These are phyloP conservation scores for Anadara kagoshimensis DNA, from an alignment of 1,140 invertebrate genomes.

Conservation along the genomic window DNA sequence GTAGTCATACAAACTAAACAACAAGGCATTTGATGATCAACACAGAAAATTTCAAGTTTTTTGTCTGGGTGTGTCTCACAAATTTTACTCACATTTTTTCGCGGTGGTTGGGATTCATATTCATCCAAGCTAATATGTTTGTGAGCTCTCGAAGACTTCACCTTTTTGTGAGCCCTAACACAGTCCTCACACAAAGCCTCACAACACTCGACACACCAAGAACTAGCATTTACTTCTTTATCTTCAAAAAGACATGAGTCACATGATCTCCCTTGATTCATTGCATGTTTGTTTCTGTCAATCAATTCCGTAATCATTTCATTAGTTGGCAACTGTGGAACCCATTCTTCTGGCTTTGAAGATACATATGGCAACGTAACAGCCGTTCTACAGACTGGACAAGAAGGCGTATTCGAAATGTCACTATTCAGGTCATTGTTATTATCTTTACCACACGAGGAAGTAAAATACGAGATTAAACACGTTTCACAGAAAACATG, in stretches of 20 bases:
- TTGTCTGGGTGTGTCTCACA: slow-evolving; percentile 24
- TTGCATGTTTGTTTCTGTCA: no score
- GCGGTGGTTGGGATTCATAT: not conserved
- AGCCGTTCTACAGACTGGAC: no score
- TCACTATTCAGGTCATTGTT: no score
- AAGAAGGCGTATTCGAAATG: no score
- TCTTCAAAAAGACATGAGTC: not conserved
- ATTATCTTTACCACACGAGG: no score
- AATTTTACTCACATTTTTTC: not conserved
- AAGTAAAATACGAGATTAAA: no score
- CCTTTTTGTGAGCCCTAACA: not conserved
- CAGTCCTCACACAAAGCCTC: not conserved
- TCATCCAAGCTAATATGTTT: not conserved
- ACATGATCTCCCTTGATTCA: not conserved
- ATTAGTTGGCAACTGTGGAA: no score
- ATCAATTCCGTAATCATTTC: no score
- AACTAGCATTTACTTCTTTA: not conserved
- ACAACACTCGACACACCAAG: not conserved
- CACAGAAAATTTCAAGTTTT: slow-evolving; percentile 23
- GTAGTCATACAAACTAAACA: slow-evolving; percentile 18
- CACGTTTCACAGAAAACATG: no score
- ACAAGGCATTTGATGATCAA: slow-evolving; percentile 23
- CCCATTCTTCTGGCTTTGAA: no score
- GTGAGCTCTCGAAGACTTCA: not conserved
- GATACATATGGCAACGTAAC: no score